Base-by-base conservation (phyloP, 2,888 invertebrate species). In the Machimus atricapillus region DNA sequence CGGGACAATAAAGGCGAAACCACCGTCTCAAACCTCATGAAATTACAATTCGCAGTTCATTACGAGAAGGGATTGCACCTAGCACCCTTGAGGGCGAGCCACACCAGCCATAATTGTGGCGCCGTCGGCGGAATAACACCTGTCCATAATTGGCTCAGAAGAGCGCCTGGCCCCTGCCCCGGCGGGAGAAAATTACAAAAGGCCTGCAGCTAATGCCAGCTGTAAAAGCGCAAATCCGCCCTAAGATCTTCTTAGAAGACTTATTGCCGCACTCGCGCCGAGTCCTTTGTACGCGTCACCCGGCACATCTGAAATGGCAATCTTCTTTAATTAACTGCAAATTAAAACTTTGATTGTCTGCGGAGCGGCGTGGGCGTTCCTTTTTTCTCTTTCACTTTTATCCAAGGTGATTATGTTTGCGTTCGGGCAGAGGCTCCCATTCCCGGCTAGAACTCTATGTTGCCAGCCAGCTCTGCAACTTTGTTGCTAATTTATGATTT, bases 401-500 rank as follows among this genome's bases (percentile, higher is more conserved):
- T 78, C 43, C n/a, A 19, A 43, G 78, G 43, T 19, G 40, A 78
- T 78, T 78, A 78, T 23, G 19, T 43, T 9, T 23, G 9, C 46
- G 43, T 19, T 37, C 31, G 23, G 19, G 37, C 78, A 2, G 27
- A 23, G 19, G 52, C 8, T 76, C 34, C 37, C 5, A 19, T 19
- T 14, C 40, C 16, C 12, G 19, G 19, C 19, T 19, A 14, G 5
- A 16, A 19, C 43, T 78, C 43, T 40, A 78, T 78, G 78, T 78
- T 43, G 23, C 40, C 43, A 43, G 43, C 40, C n/a, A 43, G 37
- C 43, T 78, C 7, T 2, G n/a, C 23, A 78, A 40, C 43, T 40
- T 78, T 78, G 78, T 78, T 78, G 23, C 78, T 78, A 78, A 78
- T 78, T 78, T 78, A 78, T 78, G 78, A n/a, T 78, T 78, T 78